Evolutionary conservation across 2,888 invertebrate genomes (phyloP).

Genomic region (Stenichneumon culpator): DNA sequence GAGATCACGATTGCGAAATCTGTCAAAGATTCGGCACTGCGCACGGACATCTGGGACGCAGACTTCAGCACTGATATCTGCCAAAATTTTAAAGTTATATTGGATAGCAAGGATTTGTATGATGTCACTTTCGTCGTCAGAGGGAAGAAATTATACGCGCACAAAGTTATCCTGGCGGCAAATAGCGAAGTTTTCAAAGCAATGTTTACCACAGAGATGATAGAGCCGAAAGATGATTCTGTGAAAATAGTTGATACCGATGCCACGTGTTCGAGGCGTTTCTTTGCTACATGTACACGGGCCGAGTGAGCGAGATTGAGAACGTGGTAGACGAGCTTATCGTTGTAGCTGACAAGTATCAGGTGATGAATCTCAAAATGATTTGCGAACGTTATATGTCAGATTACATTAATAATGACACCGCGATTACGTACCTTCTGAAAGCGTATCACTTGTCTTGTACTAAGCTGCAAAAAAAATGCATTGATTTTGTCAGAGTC

Average conservation of each 20-base stretch:
- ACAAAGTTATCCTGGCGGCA: constrained; percentile 15
- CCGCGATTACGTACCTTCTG: constrained; percentile 3
- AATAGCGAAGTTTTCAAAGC: constrained; percentile 17
- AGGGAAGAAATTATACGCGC: not conserved
- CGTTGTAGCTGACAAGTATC: constrained; percentile 32
- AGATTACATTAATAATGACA: not conserved
- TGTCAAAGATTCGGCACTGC: not conserved
- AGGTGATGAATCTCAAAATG: not conserved
- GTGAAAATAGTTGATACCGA: constrained; percentile 7
- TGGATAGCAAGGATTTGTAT: not conserved
- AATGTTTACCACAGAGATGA: not conserved
- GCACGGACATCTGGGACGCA: not conserved
- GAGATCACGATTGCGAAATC: constrained; percentile 13
- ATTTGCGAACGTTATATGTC: not conserved
- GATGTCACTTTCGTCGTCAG: constrained; percentile 22
- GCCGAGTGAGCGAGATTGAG: not conserved
- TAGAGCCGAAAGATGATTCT: not conserved
- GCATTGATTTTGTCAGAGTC: constrained; percentile 10
- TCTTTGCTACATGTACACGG: constrained; percentile 29
- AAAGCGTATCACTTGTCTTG: not conserved
- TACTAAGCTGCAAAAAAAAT: not conserved
- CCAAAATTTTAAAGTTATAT: not conserved
- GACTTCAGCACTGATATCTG: not conserved
- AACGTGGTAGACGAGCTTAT: not conserved
- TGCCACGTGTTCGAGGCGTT: constrained; percentile 14